Evolutionary conservation across 1,140 invertebrate genomes (phyloP), one percentile per base, ranked within the genome.

Genomic region (Bombus haemorrhoidalis): DNA sequence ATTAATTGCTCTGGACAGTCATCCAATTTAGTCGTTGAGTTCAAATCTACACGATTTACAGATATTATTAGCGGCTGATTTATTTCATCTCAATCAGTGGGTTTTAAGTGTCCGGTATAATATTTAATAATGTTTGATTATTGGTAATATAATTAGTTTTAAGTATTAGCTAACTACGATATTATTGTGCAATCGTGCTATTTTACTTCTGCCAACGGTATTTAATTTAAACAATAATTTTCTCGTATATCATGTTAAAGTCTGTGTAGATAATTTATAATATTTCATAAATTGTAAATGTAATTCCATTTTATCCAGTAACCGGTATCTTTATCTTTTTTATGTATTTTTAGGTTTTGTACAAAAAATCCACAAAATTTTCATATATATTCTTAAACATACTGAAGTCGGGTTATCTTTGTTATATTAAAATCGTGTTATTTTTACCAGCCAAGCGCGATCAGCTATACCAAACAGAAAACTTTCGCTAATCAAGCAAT

Each of bases 1-100:
- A 83, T 78, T 77, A 83, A 83, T 83, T 83, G 82, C 37, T 39
- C 6, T 18, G 74, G 62, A 78, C 74, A 77, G 74, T 69, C n/a
- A 83, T 15, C 74, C 64, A 83, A 83, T 83, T 68, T 69, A 68
- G 47, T 83, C 47, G 64, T 69, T 47, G 39, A 34, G 62, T n/a
- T 68, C 47, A 39, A 43, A 83, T 59, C 43, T 78, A 34, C 18
- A 57, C 72, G 39, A 72, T 68, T 83, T 47, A 28, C 74, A 32
- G 74, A 69, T 43, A 83, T 57, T 77, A 83, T 57, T 57, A 57
- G 37, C 32, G 25, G 32, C 22, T 53, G 32, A 47, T 83, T 13
- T 28, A 74, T 37, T 41, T 25, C 18, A 71, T 28, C 34, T 59
- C 25, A n/a, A 43, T 69, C 18, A 22, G 41, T 41, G 39, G 32